phyloP scores from a whole-genome alignment of 2,797 vertebrate genomes.

The Enteromius thamalakanensis region DNA sequence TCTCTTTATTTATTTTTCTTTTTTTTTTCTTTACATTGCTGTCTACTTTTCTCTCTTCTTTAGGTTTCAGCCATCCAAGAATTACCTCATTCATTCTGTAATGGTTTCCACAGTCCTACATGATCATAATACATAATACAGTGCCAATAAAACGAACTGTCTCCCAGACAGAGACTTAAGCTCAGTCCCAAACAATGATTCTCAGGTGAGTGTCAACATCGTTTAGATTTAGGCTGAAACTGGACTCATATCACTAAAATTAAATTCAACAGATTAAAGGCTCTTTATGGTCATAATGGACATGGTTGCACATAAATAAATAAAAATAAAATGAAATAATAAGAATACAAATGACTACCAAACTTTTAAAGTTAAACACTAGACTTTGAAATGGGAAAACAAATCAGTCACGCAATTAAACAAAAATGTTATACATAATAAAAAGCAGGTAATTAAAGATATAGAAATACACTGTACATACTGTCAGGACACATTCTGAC shows the following conservation, averaged over 20 bases:
- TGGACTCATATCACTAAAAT: background rate
- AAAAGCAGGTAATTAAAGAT: background rate
- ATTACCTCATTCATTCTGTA: slow-evolving; percentile 5
- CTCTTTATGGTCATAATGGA: background rate
- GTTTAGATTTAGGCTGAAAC: background rate
- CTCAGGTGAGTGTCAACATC: background rate
- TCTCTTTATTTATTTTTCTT: slow-evolving; percentile 40
- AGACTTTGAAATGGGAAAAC: background rate
- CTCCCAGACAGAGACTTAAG: slow-evolving; percentile 2
- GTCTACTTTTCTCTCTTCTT: slow-evolving; percentile 21
- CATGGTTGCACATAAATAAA: background rate
- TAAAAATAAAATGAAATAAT: background rate
- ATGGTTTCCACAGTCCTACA: slow-evolving; percentile 1
- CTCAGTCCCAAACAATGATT: slow-evolving; percentile 1
- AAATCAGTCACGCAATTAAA: background rate
- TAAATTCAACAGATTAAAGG: background rate
- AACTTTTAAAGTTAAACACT: background rate
- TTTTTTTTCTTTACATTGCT: slow-evolving; percentile 21
- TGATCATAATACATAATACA: background rate
- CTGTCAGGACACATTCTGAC: background rate
- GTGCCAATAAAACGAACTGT: background rate
- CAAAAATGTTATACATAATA: background rate
- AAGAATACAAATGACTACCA: background rate
- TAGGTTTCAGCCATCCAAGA: slow-evolving; percentile 28
- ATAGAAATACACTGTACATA: background rate